A percentile compares a stretch with the other conserved stretches of the same genome.
Conservation (phyloP, 30 jellyfish, hydroid and myxozoan genomes). For the Mastigias papua region DNA sequence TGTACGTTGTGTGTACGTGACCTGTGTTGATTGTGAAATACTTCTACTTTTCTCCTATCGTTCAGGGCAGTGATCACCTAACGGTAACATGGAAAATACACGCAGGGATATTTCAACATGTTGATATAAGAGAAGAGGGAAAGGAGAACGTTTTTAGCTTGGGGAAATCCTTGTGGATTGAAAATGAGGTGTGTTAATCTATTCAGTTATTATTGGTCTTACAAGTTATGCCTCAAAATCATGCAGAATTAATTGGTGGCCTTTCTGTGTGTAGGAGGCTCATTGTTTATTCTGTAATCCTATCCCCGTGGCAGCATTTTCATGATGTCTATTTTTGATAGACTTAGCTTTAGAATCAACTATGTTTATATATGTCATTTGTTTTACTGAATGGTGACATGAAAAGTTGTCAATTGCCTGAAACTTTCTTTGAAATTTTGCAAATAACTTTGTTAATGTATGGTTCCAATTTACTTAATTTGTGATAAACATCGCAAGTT, state of each 20-base stretch:
- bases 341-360: too few species aligned
- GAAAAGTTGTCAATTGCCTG: too few species aligned
- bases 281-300: too few species aligned
- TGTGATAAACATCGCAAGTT: too few species aligned
- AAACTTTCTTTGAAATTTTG: too few species aligned
- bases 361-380: too few species aligned
- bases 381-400: too few species aligned
- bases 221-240: not conserved
- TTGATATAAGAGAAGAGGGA: slow-evolving; percentile 98
- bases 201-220: not conserved
- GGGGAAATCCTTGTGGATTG: slow-evolving; percentile 96
- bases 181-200: slow-evolving; percentile 86
- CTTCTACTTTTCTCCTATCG: not conserved
- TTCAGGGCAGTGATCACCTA: slow-evolving; percentile 95
- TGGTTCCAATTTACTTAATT: too few species aligned
- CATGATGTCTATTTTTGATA: too few species aligned
- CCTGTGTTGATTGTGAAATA: not conserved
- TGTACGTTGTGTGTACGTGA: not conserved
- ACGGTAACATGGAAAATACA: slow-evolving; percentile 98
- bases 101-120: slow-evolving; percentile 87
- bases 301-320: too few species aligned
- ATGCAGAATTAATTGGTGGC: too few species aligned
- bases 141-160: slow-evolving; percentile 93
- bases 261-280: not conserved
- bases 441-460: too few species aligned